Evolutionary conservation across 2,113 vertebrate species (phyloP), one percentile per base, ranked within the genome.

Genomic region (Aspidoscelis tigris): DNA sequence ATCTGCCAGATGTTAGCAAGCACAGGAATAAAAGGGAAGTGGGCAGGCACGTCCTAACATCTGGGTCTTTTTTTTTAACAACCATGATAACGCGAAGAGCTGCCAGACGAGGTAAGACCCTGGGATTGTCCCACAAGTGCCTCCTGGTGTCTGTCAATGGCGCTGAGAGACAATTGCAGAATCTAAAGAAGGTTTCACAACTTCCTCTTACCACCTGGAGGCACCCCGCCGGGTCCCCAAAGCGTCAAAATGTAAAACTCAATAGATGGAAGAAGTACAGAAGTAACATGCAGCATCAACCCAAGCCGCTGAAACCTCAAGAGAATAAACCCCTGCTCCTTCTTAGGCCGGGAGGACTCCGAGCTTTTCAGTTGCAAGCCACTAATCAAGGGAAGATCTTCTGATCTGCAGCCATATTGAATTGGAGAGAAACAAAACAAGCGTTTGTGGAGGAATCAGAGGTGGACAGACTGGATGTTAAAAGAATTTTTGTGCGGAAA

Each of bases 391-490:
- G 7, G 7, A 75, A 14, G 14, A 20, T 33, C 20, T 65, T 39
- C 58, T 68, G 20, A 26, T 8, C n/a, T 43, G 75, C 33, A 77
- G 33, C 22, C 5, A 47, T 22, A 76, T 83, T 55, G 21, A 33
- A 9, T 10, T 16, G 43, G 69, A 16, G 41, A 73, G 69, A 65
- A 64, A 33, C 20, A 1, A 18, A 22, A 71, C 3, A 70, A 22
- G 44, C 66, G 16, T 81, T 66, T 22, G 44, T 75, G 70, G 44
- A 50, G 55, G 69, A 86, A 77, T 26, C 0, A 0, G 18, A 84
- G 82, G 71, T 89, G 21, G 24, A 91, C 68, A 55, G n/a, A 4
- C 14, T 12, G 41, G 0, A 53, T 83, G 12, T 88, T 33, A 76
- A 22, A 70, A 74, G 70, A 86, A 61, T 55, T 24, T 44, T 55